Evolutionary conservation across 2,797 vertebrate species (phyloP).

Genomic region (Characodon lateralis): DNA sequence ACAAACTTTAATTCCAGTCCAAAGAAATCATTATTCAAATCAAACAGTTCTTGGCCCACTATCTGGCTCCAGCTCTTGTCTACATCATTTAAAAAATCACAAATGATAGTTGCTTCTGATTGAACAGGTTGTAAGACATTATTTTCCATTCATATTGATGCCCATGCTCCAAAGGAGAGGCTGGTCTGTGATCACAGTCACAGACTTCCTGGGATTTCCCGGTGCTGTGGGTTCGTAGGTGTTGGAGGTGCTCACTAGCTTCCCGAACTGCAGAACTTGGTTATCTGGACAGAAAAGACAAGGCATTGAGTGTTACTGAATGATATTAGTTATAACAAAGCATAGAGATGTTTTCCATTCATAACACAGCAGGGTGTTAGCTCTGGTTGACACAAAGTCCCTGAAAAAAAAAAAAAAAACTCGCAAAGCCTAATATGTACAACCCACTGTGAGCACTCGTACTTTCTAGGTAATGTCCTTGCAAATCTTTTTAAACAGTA

Average conservation of each 20-base stretch:
- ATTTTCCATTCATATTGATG: constrained; percentile 47
- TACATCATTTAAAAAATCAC: background rate
- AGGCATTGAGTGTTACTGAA: background rate
- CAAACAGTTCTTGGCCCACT: background rate
- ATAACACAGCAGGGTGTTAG: background rate
- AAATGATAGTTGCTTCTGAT: background rate
- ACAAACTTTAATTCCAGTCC: too few species aligned
- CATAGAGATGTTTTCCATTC: background rate
- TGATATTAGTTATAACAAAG: background rate
- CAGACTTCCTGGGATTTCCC: constrained; percentile 61
- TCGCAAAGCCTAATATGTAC: constrained; percentile 43
- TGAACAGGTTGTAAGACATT: background rate
- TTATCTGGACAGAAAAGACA: constrained; percentile 68
- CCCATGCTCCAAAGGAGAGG: constrained; percentile 84
- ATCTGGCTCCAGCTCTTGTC: background rate
- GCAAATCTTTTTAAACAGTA: constrained; percentile 36
- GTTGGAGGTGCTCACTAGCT: constrained; percentile 84
- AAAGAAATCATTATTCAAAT: background rate
- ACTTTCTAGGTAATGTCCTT: constrained; percentile 30
- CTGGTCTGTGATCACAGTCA: constrained; percentile 77
- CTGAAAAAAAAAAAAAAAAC: background rate
- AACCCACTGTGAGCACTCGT: constrained; percentile 31
- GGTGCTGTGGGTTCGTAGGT: constrained; percentile 70
- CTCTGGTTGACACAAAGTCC: background rate
- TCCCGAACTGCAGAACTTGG: constrained; percentile 79